Evolutionary conservation across 2,797 vertebrate genomes (phyloP).

Genomic region (Crocodylus rhombifer): DNA sequence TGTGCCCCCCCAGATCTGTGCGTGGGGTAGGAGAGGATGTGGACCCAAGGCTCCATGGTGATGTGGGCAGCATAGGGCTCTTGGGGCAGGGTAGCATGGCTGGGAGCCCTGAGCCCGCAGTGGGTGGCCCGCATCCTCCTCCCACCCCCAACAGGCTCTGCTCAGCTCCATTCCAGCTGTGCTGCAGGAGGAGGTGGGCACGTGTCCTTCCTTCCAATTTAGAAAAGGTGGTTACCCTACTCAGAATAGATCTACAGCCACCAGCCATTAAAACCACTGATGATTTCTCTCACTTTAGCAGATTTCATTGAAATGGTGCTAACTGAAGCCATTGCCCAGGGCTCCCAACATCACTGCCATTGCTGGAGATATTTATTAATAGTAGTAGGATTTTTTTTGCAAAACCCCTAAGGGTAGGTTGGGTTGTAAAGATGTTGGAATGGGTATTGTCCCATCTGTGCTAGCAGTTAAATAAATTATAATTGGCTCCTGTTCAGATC

Average conservation of each 20-base stretch:
- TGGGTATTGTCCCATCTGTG: not conserved
- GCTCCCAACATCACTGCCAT: not conserved
- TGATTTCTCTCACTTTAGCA: not conserved
- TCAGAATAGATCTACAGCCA: not conserved
- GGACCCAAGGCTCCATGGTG: too few species aligned
- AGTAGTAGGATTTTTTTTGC: not conserved
- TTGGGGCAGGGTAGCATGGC: too few species aligned
- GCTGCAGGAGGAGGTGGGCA: too few species aligned
- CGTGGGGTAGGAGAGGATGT: too few species aligned
- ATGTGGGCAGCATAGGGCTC: too few species aligned
- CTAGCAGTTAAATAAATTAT: not conserved
- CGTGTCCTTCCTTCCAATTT: too few species aligned
- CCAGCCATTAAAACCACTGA: not conserved
- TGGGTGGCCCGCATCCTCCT: too few species aligned
- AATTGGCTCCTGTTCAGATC: not conserved
- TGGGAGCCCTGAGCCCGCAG: too few species aligned
- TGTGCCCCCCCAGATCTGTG: too few species aligned
- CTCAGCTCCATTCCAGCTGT: too few species aligned
- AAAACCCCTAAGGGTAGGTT: fast-evolving
- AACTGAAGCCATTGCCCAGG: fast-evolving
- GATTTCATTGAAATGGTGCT: not conserved
- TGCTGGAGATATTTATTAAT: not conserved
- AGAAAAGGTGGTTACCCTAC: not conserved
- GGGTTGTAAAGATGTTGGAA: not conserved
- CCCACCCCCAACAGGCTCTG: too few species aligned